Percentiles rank a stretch among this genome's conserved stretches.
Evolutionary conservation across 2,797 vertebrate species (phyloP).

Genomic region (Spheniscus humboldti): DNA sequence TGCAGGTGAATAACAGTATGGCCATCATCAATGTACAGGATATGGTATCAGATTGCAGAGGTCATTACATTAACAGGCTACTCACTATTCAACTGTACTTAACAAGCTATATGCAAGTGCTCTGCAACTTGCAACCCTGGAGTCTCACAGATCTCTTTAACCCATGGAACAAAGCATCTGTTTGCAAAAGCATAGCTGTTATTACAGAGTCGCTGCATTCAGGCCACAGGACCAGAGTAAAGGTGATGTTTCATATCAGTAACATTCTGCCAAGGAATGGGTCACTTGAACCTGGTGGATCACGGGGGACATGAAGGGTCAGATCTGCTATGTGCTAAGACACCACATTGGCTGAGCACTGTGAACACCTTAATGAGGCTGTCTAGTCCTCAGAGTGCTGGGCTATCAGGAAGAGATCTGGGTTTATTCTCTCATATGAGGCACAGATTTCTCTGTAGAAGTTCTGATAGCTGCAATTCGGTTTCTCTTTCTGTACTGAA

Average conservation of each 20-base stretch:
- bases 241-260: background rate
- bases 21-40: background rate
- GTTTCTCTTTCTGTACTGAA: background rate
- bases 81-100: background rate
- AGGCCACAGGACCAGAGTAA: background rate
- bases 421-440: background rate
- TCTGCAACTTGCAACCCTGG: background rate
- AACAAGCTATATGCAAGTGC: background rate
- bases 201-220: background rate
- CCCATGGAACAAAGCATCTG: background rate
- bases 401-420: background rate
- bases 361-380: background rate
- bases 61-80: background rate
- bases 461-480: background rate
- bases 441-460: background rate
- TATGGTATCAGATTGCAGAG: background rate
- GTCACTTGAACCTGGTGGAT: background rate
- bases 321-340: background rate
- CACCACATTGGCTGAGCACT: background rate
- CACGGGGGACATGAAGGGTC: background rate
- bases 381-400: background rate
- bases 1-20: background rate
- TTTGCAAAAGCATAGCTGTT: background rate
- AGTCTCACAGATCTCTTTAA: background rate
- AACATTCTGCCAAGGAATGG: background rate